These are phyloP conservation scores for Atrina japonica DNA, from an alignment of 2,888 invertebrate species.

Conservation along the genomic window DNA sequence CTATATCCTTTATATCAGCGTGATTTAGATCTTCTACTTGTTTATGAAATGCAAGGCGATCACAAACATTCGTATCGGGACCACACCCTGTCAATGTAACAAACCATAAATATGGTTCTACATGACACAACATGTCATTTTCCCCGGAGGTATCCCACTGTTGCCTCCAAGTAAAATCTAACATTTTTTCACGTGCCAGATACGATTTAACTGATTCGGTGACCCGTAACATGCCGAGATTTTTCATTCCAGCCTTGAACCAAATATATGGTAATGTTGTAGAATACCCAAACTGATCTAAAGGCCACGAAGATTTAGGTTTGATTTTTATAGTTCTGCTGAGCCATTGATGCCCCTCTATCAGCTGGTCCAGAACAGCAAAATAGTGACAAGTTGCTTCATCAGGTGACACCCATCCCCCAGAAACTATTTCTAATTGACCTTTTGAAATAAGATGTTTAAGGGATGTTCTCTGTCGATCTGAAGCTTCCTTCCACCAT, in stretches of 20 bases:
- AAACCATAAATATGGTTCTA: slow-evolving; percentile 99
- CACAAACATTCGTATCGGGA: slow-evolving; percentile 95
- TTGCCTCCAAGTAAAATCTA: slow-evolving; percentile 95
- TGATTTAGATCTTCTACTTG: background rate
- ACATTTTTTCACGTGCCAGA: slow-evolving; percentile 88
- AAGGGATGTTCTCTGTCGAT: slow-evolving; percentile 33
- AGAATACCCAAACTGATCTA: slow-evolving; percentile 72
- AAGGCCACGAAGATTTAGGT: slow-evolving; percentile 62
- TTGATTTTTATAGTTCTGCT: slow-evolving; percentile 80
- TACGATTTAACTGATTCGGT: slow-evolving; percentile 90
- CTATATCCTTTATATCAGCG: slow-evolving; percentile 2
- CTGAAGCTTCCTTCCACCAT: slow-evolving; percentile 61
- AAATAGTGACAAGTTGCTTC: slow-evolving; percentile 66
- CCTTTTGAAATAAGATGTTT: slow-evolving; percentile 50
- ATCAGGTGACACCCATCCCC: slow-evolving; percentile 72
- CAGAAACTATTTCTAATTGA: slow-evolving; percentile 65
- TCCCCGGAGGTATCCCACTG: slow-evolving; percentile 91
- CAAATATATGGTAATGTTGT: slow-evolving; percentile 61
- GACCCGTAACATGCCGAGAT: slow-evolving; percentile 60
- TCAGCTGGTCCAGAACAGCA: slow-evolving; percentile 64
- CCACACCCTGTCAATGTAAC: slow-evolving; percentile 99
- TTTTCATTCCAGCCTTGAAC: slow-evolving; percentile 55
- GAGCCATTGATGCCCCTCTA: slow-evolving; percentile 71
- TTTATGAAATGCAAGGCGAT: slow-evolving; percentile 93
- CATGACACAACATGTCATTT: slow-evolving; percentile 94